Evolutionary conservation across 1,140 invertebrate species (phyloP), one percentile per base, ranked within the genome.

Genomic region (Zaprionus davidi): DNA sequence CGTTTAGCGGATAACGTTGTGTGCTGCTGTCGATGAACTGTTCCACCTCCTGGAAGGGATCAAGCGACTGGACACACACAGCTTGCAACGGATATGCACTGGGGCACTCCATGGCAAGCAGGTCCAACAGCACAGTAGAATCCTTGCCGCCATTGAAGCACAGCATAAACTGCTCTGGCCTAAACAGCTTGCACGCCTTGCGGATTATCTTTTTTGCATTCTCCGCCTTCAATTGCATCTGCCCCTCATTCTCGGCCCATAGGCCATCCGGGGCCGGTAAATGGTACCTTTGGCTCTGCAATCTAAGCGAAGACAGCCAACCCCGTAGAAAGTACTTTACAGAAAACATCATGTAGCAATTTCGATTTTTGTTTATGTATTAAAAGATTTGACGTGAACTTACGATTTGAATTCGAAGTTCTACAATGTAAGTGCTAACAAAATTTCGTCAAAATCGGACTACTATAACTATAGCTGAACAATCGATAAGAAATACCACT

Each of bases 141-240:
- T 99, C 98, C 94, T 99, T 99, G 2, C 98, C 98, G 13, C 98
- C 98, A 93, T 99, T 99, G 88, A 99, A 99, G 68, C 97, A 97
- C 46, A 99, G 79, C 92, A 98, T 97, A 55, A 98, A 92, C 92
- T 98, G 95, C 70, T 96, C 94, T 13, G 95, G 71, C 34, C 94
- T 93, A 84, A 95, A 97, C 53, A 93, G 2, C 0, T 17, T 34
- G 17, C 59, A 22, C 6, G 78, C 71, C 0, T 57, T 44, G 5
- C 55, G 58, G 11, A 85, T 72, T 3, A 73, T 28, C 15, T 63
- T 56, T 13, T 12, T 17, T 2, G 81, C 36, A 2, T 46, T 41
- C 12, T 63, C 38, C 7, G 78, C 5, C 38, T 72, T 84, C 0
- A 22, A 17, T 9, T 17, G 24, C 13, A 74, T 17, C 12, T 36